Conservation (phyloP, 2,797 vertebrate species). For the Vipera ursinii region DNA sequence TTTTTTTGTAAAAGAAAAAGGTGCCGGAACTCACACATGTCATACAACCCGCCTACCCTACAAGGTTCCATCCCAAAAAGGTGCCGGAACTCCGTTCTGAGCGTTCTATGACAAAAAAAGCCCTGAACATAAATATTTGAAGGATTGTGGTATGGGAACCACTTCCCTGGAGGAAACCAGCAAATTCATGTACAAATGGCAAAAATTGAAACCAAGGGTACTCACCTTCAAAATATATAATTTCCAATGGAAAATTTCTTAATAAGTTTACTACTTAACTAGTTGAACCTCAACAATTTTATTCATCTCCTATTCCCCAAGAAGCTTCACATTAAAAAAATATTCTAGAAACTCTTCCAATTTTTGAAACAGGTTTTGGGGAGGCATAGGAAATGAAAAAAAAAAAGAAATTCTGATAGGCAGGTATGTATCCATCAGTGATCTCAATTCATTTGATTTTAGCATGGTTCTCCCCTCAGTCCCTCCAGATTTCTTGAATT, state of each 20-base stretch:
- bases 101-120: no score
- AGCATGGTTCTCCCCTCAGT: background rate
- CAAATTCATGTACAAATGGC: background rate
- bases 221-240: background rate
- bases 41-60: no score
- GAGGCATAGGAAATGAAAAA: background rate
- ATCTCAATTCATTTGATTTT: background rate
- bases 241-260: background rate
- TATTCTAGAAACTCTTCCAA: background rate
- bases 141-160: background rate
- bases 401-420: background rate
- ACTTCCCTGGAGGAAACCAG: background rate
- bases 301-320: background rate
- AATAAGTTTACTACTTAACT: background rate
- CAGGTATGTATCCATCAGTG: background rate
- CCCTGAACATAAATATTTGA: background rate
- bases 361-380: background rate
- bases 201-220: background rate
- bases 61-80: no score
- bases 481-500: background rate
- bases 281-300: background rate
- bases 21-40: no score
- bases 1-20: no score
- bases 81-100: no score
- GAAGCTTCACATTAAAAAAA: background rate